These are phyloP conservation scores for Amphiprion clarkii DNA, from an alignment of 2,797 vertebrate genomes.

Conservation along the genomic window DNA sequence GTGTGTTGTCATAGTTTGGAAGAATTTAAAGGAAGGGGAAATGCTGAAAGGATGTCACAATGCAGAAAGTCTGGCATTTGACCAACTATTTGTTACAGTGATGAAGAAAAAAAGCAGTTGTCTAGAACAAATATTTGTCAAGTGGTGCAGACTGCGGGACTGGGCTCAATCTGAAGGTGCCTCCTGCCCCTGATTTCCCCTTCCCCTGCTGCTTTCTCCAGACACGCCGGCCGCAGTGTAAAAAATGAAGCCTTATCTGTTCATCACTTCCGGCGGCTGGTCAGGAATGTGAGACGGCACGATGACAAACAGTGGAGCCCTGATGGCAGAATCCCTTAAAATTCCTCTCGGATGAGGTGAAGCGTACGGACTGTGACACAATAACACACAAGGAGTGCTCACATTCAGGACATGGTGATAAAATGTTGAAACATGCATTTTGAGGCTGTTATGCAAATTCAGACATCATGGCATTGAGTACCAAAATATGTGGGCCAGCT, in stretches of 20 bases:
- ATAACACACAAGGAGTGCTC: constrained; percentile 17
- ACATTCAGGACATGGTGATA: neutral
- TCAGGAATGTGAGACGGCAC: constrained; percentile 65
- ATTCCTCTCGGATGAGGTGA: constrained; percentile 58
- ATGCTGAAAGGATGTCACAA: constrained; percentile 70
- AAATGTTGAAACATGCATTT: neutral
- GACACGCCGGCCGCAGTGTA: constrained; percentile 33
- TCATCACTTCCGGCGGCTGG: constrained; percentile 61
- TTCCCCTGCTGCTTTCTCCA: constrained; percentile 42
- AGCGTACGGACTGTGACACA: constrained; percentile 46
- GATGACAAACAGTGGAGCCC: constrained; percentile 51
- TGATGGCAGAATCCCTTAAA: constrained; percentile 39
- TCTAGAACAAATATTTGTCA: constrained; percentile 77
- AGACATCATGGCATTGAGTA: too few species aligned
- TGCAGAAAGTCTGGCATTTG: constrained; percentile 62
- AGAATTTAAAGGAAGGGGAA: constrained; percentile 47
- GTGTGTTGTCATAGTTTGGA: constrained; percentile 37
- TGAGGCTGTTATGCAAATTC: neutral
- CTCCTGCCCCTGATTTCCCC: constrained; percentile 22
- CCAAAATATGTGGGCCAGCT: neutral
- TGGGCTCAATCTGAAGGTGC: constrained; percentile 31
- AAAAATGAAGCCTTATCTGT: constrained; percentile 71
- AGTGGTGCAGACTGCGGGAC: constrained; percentile 36
- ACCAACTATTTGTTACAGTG: constrained; percentile 68
- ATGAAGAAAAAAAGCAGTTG: constrained; percentile 28